Conservation (phyloP, 2,113 vertebrate genomes). For the Melanerpes aurifrons region DNA sequence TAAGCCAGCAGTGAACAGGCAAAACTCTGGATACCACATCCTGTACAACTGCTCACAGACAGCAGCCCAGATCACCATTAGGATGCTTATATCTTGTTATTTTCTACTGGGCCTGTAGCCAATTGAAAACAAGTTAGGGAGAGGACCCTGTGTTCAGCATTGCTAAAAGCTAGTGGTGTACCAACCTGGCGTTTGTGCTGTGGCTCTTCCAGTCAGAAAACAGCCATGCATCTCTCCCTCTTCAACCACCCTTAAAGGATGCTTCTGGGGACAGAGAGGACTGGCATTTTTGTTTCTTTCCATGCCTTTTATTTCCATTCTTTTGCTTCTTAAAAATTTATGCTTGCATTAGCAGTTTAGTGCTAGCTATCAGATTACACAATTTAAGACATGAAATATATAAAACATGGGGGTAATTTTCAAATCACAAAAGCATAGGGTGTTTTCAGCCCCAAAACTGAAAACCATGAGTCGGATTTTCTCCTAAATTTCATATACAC, state of each 20-base stretch:
- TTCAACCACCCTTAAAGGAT: background rate
- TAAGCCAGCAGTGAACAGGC: background rate
- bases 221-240: background rate
- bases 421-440: background rate
- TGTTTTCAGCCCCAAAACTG: background rate
- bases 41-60: background rate
- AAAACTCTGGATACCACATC: rapidly evolving
- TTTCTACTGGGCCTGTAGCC: background rate
- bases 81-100: background rate
- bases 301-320: background rate
- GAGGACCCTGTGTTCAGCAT: background rate
- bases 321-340: background rate
- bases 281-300: background rate
- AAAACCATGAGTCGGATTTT: background rate
- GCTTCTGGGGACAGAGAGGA: background rate
- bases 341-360: background rate
- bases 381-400: background rate
- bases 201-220: background rate
- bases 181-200: background rate
- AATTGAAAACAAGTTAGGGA: background rate
- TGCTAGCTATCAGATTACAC: background rate
- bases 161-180: background rate
- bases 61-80: background rate
- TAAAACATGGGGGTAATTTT: background rate
- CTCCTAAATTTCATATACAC: background rate